Conservation (phyloP, 1,140 invertebrate species). For the Phenacoccus solenopsis region DNA sequence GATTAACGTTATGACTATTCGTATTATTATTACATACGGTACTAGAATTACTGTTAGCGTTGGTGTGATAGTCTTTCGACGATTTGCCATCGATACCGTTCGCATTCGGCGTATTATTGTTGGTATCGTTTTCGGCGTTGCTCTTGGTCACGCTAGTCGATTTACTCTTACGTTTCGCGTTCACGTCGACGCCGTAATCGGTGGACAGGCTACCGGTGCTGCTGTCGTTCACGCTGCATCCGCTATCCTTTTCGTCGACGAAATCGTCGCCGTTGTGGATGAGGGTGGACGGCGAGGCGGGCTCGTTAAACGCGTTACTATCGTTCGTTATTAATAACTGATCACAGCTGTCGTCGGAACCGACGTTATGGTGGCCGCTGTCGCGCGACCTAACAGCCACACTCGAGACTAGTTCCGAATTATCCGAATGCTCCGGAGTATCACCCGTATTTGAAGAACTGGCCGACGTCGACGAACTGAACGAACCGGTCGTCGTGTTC, state of each 20-base stretch:
- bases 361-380: neutral
- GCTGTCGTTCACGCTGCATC: neutral
- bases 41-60: neutral
- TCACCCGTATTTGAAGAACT: neutral
- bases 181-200: neutral
- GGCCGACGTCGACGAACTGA: neutral
- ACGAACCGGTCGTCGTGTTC: neutral
- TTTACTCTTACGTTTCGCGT: neutral
- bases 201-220: neutral
- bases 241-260: neutral
- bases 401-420: neutral
- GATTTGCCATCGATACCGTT: neutral
- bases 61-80: neutral
- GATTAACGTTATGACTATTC: constrained; percentile 20
- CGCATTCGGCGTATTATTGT: too few species aligned
- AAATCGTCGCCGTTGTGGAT: too few species aligned
- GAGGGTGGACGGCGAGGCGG: too few species aligned
- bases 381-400: neutral
- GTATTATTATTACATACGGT: neutral
- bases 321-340: neutral
- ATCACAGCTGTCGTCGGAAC: neutral
- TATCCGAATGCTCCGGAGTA: neutral
- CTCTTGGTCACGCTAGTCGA: neutral
- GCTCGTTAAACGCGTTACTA: too few species aligned
- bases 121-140: neutral